Evolutionary conservation across 2,888 invertebrate species (phyloP), one percentile per base, ranked within the genome.

Genomic region (Thera obeliscata): DNA sequence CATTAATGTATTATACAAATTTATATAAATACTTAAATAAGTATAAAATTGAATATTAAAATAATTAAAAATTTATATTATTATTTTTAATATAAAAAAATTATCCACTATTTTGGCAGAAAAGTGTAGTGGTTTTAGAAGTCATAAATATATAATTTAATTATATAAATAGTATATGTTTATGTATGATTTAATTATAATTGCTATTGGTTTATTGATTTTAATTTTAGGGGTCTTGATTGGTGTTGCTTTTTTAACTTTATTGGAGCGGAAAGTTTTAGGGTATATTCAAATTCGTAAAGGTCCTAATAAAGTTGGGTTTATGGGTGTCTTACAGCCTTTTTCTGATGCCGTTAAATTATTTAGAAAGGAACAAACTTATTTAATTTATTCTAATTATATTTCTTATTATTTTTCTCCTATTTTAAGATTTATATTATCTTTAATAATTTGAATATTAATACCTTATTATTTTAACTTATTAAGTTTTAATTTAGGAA

Each of bases 311-410:
- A 96, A 96, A 78, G 94, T 96, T 1, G 95, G 95, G 0, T 78
- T 95, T 76, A 79, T 93, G 48, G 96, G 96, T 0, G 79, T 96
- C 82, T 87, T 95, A 69, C 96, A 96, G 72, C 96, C 96, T 84
- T 95, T 96, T 94, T 94, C 94, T 58, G 96, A 96, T 95, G 96
- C 95, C 46, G 91, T 96, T 89, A 96, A 95, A 81, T 94, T 96
- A 88, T 96, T 97, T 94, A 90, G 89, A 77, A 96, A 96, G 69
- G 95, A 96, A 81, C 92, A 94, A 84, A 91, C 86, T 86, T 94
- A 90, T 86, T 94, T 95, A 76, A 83, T 84, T 76, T 86, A 90
- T 80, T 94, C 95, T 64, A 96, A 95, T 94, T 94, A 94, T 91
- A 79, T 93, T 78, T 83, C 89, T 80, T 96, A 95, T 94, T 94